Base-by-base conservation (phyloP, 2,888 invertebrate species). In the Ophion obscuratus region DNA sequence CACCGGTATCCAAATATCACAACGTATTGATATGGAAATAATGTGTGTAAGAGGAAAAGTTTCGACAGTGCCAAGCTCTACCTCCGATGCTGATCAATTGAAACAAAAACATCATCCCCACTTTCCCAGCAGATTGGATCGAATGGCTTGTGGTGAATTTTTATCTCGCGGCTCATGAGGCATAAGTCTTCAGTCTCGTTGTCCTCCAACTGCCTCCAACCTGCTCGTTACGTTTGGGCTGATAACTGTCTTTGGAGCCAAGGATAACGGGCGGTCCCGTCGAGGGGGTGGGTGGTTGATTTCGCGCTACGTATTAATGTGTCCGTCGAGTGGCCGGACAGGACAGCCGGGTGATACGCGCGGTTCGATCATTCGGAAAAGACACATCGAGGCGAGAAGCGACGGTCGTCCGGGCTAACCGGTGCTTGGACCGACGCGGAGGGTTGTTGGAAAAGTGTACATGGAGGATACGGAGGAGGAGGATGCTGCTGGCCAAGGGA, bases 91-190 rank as follows among this genome's bases (percentile, higher is more conserved):
- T 9, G 89, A 88, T 91, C 89, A 88, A 82, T 90, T 91, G 90
- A 87, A 27, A 89, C 90, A 92, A 91, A 92, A 74, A 81, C 90
- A 89, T 90, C 90, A 85, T 81, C 40, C 40, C 40, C 9, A 40
- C 9, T 9, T 40, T 40, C 9, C 5, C 40, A 6, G 88, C 77
- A 90, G 89, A 91, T 91, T 89, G 89, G 88, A 90, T 91, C 91
- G 90, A 90, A 90, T 91, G 87, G 31, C n/a, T 71, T 71, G 57
- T 31, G 57, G 57, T n/a, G 10, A 57, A 10, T 71, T 71, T 31
- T 71, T 57, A 31, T 71, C 57, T 53, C 14, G 14, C 53, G 3
- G 31, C 31, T 31, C 31, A 4, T 31, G 31, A 31, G 31, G 2
- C 31, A 1, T 24, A 24, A 1, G 24, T 24, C 47, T 11, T 1